A percentile compares a stretch with the other conserved stretches of the same genome.
phyloP scores from a whole-genome alignment of 2,113 vertebrate species.

The Garra rufa region DNA sequence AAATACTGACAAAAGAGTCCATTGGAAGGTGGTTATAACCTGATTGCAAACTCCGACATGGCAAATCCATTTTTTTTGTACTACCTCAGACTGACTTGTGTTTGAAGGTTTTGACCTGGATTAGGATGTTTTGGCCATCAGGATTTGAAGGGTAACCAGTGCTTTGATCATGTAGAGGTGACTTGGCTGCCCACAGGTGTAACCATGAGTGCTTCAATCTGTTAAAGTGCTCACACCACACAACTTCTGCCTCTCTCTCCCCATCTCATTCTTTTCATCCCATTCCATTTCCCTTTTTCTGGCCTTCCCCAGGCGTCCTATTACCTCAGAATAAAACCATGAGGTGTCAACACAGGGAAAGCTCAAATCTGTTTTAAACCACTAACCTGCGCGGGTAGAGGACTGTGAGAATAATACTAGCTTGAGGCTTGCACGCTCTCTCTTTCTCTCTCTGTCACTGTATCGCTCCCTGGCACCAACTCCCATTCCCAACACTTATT shows the following conservation, averaged over 20 bases:
- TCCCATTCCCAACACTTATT: not conserved
- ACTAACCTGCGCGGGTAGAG: not conserved
- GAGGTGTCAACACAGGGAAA: slow-evolving; percentile 37
- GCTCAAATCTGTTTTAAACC: slow-evolving; percentile 48
- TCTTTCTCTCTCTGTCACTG: not conserved
- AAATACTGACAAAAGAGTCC: too few relatives aligned
- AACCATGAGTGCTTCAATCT: slow-evolving; percentile 22
- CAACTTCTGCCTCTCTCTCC: not conserved
- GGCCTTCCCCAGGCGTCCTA: slow-evolving; percentile 33
- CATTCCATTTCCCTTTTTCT: not conserved
- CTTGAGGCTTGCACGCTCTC: not conserved
- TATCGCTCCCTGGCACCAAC: not conserved
- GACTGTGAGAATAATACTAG: slow-evolving; percentile 30
- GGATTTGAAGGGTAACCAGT: not conserved
- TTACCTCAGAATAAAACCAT: slow-evolving; percentile 49
- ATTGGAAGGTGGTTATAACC: not conserved
- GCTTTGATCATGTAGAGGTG: slow-evolving; percentile 21
- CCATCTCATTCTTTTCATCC: not conserved
- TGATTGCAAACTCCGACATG: not conserved
- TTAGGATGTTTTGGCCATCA: not conserved
- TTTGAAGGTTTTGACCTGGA: not conserved
- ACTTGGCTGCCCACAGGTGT: slow-evolving; percentile 7
- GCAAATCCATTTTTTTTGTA: not conserved
- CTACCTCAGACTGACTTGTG: not conserved
- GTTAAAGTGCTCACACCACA: slow-evolving; percentile 14